Evolutionary conservation across 2,888 invertebrate species (phyloP), one percentile per base, ranked within the genome.

Genomic region (Apotomis turbidana): DNA sequence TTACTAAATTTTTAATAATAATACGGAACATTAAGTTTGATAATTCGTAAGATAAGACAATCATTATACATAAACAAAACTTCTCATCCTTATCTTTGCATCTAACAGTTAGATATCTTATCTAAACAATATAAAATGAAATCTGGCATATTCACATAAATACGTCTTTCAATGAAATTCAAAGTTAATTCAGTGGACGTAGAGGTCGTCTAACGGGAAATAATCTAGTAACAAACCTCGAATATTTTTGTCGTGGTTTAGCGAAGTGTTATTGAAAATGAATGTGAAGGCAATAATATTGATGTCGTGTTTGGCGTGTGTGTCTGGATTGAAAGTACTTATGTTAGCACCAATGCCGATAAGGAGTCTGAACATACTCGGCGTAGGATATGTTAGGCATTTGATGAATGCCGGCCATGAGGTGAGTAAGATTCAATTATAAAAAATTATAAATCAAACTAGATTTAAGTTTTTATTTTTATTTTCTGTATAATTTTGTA

Each of bases 351-450:
- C 68, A 5, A 46, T 52, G 46, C 54, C 68, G 4, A 27, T 68
- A 54, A 60, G 68, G 10, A 68, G 68, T 61, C 15, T 68, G n/a
- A 68, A 68, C 44, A 61, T 68, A n/a, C 68, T 68, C 10, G 68
- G 68, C 5, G 68, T 61, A 27, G 61, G 60, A 9, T 68, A 68
- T 59, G 59, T 68, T 3, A 49, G 67, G 6, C 36, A 68, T 59
- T 51, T 68, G 9, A 36, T 68, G 2, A 41, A 49, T 4, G 67
- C 67, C 3, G 67, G 67, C 3, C 68, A 68, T 36, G 68, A 68
- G 68, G 68, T 68, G 5, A 54, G 52, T 52, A 1, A 13, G 5
- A 4, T n/a, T 49, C 5, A 15, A 60, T 38, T 9, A 13, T 27
- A 27, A n/a, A n/a, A n/a, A n/a, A n/a, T n/a, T n/a, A n/a, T n/a